Conservation (phyloP, 2,888 invertebrate species). For the Drosophila kanekoi region DNA sequence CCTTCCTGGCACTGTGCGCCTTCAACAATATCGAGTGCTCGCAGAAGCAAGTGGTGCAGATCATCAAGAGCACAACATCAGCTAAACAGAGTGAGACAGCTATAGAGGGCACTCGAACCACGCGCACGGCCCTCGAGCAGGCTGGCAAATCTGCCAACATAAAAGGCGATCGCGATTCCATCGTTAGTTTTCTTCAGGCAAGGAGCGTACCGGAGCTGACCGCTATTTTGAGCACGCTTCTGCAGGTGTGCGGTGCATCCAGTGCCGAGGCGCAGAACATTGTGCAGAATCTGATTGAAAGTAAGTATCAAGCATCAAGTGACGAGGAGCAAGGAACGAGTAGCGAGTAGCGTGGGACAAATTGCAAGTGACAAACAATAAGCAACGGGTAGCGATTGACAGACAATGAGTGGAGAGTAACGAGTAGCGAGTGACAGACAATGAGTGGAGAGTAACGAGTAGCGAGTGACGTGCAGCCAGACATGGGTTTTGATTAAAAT, state of each 20-base stretch:
- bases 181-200: slow-evolving; percentile 51
- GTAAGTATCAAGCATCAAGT: slow-evolving; percentile 43
- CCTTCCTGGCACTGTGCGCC: slow-evolving; percentile 57
- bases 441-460: background rate
- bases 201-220: slow-evolving; percentile 43
- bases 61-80: slow-evolving; percentile 57
- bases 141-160: background rate
- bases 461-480: background rate
- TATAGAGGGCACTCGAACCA: slow-evolving; percentile 44
- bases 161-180: slow-evolving; percentile 57
- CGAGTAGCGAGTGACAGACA: background rate
- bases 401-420: background rate
- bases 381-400: background rate
- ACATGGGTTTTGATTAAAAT: no score
- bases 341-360: background rate
- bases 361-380: background rate
- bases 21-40: slow-evolving; percentile 65
- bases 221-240: slow-evolving; percentile 49
- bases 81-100: slow-evolving; percentile 7
- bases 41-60: slow-evolving; percentile 60
- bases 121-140: slow-evolving; percentile 43
- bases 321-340: background rate
- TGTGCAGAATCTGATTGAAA: slow-evolving; percentile 59
- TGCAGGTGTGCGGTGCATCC: slow-evolving; percentile 63
- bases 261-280: slow-evolving; percentile 45